Evolutionary conservation across 2,888 invertebrate genomes (phyloP).

Genomic region (Noctua janthe): DNA sequence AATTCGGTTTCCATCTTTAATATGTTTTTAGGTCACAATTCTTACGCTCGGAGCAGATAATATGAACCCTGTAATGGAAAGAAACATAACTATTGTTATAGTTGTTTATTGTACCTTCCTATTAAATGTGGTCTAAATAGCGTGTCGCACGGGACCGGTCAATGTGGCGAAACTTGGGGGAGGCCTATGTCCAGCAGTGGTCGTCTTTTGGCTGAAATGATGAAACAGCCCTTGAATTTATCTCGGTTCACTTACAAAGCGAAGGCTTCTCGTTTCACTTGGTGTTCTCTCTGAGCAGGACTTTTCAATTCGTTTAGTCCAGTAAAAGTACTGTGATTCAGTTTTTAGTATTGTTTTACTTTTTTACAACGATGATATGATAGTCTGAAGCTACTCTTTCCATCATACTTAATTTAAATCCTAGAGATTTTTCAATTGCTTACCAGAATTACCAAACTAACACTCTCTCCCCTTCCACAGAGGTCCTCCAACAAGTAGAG

Average conservation of each 20-base stretch:
- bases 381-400: background rate
- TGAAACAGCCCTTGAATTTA: no score
- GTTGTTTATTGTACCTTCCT: background rate
- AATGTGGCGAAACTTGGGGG: no score
- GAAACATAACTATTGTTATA: background rate
- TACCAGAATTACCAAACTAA: background rate
- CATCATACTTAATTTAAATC: background rate
- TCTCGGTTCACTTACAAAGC: background rate
- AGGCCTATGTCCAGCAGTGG: no score
- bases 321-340: background rate
- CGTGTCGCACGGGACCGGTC: no score
- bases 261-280: background rate
- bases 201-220: no score
- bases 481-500: conserved; percentile 94
- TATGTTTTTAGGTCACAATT: background rate
- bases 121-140: background rate
- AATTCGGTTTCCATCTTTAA: background rate
- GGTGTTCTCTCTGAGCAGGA: background rate
- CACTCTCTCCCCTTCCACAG: conserved; percentile 73
- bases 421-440: background rate
- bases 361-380: no score
- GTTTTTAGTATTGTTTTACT: background rate
- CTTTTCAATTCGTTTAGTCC: background rate
- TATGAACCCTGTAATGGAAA: background rate
- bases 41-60: no score